Evolutionary conservation across 2,113 vertebrate species (phyloP).

Genomic region (Egretta garzetta): DNA sequence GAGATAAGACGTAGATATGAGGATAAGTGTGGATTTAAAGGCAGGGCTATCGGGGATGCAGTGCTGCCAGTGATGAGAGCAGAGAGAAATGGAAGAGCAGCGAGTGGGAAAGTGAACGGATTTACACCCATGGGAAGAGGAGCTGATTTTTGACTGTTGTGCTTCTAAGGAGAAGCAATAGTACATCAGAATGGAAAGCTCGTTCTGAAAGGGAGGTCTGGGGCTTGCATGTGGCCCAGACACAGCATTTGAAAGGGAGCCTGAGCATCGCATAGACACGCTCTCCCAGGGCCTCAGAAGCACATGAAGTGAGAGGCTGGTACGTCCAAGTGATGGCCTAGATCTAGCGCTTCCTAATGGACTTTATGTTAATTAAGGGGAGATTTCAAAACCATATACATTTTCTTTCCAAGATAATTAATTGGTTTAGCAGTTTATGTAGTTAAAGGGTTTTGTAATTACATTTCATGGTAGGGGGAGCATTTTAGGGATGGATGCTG

Average conservation of each 20-base stretch:
- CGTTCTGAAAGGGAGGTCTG: neutral
- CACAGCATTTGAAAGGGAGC: neutral
- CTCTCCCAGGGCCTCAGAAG: neutral
- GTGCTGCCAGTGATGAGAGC: neutral
- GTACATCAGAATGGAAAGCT: neutral
- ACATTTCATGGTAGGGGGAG: neutral
- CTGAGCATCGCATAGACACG: neutral
- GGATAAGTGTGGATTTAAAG: neutral
- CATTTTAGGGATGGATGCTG: neutral
- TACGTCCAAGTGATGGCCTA: neutral
- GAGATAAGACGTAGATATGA: neutral
- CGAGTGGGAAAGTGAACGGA: neutral
- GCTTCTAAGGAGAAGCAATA: neutral
- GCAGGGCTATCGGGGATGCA: neutral
- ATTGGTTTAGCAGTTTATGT: conserved; percentile 15
- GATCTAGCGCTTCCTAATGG: neutral
- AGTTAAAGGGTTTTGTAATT: conserved; percentile 37
- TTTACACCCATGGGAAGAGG: neutral
- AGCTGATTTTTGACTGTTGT: neutral
- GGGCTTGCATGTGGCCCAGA: neutral
- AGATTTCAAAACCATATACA: conserved; percentile 21
- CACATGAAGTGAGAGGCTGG: neutral
- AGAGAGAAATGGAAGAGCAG: neutral
- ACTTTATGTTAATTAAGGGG: conserved; percentile 47
- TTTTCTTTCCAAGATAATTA: conserved; percentile 25